These are phyloP conservation scores for Callimorpha dominula DNA, from an alignment of 2,888 invertebrate genomes.

Conservation along the genomic window DNA sequence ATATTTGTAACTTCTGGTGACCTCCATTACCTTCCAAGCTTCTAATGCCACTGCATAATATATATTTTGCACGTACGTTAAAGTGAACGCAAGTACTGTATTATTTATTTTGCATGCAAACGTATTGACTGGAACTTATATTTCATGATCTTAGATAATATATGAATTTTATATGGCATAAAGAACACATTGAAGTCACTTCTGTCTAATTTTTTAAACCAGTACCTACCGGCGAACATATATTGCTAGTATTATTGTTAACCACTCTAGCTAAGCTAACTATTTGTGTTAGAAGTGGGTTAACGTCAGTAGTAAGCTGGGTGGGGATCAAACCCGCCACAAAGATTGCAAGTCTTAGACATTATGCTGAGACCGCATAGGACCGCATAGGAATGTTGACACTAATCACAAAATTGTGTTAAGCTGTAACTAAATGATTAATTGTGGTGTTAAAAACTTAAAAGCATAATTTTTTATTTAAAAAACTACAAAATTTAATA, in stretches of 20 bases:
- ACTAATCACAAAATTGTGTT: too few species aligned
- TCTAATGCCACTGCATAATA: conserved; percentile 39
- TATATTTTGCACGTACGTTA: conserved; percentile 34
- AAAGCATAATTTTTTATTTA: too few species aligned
- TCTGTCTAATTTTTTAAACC: conserved; percentile 4
- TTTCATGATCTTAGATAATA: conserved; percentile 30
- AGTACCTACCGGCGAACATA: too few species aligned
- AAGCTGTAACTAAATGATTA: too few species aligned
- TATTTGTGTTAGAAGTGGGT: not conserved
- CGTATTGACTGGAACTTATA: not conserved
- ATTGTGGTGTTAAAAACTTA: too few species aligned
- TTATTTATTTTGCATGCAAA: conserved; percentile 23
- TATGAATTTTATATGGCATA: conserved; percentile 19
- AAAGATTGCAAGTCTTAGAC: not conserved
- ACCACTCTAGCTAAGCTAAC: not conserved
- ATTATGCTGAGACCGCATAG: not conserved
- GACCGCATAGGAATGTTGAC: not conserved
- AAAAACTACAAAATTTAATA: too few species aligned
- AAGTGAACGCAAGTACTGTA: conserved; percentile 36
- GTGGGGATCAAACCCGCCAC: not conserved
- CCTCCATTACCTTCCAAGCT: conserved; percentile 34
- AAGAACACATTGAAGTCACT: conserved; percentile 37
- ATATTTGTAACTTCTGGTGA: conserved; percentile 41
- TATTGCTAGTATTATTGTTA: not conserved
- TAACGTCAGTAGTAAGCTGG: not conserved